Evolutionary conservation across 2,797 vertebrate genomes (phyloP).

Genomic region (Pseudochirops cupreus): DNA sequence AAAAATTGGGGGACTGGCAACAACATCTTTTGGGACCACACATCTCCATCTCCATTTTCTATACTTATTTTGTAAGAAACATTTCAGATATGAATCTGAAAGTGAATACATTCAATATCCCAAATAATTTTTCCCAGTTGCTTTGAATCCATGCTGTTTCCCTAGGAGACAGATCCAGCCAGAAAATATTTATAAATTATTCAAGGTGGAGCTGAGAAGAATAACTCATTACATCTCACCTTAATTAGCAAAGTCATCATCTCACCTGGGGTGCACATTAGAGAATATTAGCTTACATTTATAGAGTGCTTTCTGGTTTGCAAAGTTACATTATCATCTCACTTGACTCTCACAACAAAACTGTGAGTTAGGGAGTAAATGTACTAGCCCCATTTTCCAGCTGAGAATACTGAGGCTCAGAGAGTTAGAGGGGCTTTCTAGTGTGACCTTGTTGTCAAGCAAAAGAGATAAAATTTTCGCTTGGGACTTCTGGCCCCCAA

Average conservation of each 20-base stretch:
- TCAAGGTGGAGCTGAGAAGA: background rate
- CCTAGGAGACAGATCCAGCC: background rate
- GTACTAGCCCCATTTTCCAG: background rate
- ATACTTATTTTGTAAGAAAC: background rate
- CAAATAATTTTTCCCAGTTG: background rate
- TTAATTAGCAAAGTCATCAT: background rate
- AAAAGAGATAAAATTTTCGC: background rate
- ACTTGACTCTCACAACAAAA: background rate
- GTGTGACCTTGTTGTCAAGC: background rate
- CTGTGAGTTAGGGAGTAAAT: background rate
- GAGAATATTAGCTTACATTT: background rate
- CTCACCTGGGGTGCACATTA: background rate
- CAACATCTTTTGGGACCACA: background rate
- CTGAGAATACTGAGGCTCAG: background rate
- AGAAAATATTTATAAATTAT: slow-evolving; percentile 2
- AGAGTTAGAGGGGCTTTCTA: background rate
- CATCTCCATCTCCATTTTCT: background rate
- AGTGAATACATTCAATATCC: background rate
- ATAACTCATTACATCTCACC: background rate
- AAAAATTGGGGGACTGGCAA: background rate
- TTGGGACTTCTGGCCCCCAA: background rate
- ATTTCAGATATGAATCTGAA: background rate
- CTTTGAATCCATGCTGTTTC: background rate
- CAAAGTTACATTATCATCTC: background rate
- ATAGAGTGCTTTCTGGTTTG: background rate